These are phyloP conservation scores for Bursaphelenchus mucronatus DNA, from an alignment of 1,140 invertebrate species.

Conservation along the genomic window DNA sequence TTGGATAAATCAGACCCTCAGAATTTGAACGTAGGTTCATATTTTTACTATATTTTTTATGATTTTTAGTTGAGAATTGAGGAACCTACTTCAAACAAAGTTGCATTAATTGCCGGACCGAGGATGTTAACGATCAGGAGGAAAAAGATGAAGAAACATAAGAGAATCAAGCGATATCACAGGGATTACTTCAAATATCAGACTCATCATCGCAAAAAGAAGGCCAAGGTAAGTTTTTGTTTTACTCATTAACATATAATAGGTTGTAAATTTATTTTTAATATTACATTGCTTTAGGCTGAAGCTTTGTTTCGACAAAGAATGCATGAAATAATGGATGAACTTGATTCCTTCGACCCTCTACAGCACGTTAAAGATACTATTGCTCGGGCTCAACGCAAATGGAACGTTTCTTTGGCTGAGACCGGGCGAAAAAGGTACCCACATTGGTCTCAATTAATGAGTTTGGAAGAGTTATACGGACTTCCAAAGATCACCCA, in stretches of 20 bases:
- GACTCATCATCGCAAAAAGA: conserved; percentile 52
- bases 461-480: conserved; percentile 55
- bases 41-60: no score
- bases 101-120: conserved; percentile 26
- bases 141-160: conserved; percentile 60
- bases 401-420: conserved; percentile 47
- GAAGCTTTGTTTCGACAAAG: conserved; percentile 47
- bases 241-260: conserved; percentile 3
- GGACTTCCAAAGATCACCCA: conserved; percentile 43
- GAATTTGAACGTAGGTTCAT: no score
- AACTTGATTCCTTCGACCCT: conserved; percentile 49
- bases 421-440: conserved; percentile 51
- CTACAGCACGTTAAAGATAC: conserved; percentile 54
- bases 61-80: not conserved
- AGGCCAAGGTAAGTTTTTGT: conserved; percentile 39
- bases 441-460: conserved; percentile 55
- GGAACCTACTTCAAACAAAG: not conserved
- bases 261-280: conserved; percentile 8
- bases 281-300: conserved; percentile 38
- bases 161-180: conserved; percentile 51
- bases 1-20: no score
- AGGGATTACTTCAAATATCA: conserved; percentile 56
- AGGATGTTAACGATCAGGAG: conserved; percentile 47
- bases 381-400: conserved; percentile 47
- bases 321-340: conserved; percentile 48